Conservation (phyloP, 37 sponge, comb jelly and placozoan genomes). For the Ianthella basta region DNA sequence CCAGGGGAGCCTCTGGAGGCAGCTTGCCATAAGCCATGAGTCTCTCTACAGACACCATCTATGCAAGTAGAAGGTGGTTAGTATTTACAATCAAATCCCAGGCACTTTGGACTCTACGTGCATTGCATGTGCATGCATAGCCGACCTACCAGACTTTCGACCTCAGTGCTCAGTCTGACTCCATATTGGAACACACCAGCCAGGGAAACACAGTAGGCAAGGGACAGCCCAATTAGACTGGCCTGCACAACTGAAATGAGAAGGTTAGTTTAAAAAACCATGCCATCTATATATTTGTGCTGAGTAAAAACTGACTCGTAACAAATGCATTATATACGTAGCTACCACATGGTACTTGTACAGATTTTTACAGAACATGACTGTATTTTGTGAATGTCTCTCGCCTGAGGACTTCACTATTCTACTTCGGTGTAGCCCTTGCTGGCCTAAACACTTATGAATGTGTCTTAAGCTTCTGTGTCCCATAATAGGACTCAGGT, state of each 20-base stretch:
- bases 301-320: too few relatives aligned
- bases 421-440: too few relatives aligned
- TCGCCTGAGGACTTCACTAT: too few relatives aligned
- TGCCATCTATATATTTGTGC: too few relatives aligned
- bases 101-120: neutral
- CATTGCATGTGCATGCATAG: neutral
- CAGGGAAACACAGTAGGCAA: conserved; percentile 67
- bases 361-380: too few relatives aligned
- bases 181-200: conserved; percentile 78
- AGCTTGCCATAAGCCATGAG: conserved; percentile 62
- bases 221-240: conserved; percentile 70
- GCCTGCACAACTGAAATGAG: conserved; percentile 33
- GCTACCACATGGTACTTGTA: too few relatives aligned
- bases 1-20: conserved; percentile 53
- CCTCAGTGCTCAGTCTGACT: conserved; percentile 82
- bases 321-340: too few relatives aligned
- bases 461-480: too few relatives aligned
- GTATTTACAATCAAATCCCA: neutral
- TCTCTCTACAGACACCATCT: conserved; percentile 86
- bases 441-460: too few relatives aligned
- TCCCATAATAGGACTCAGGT: too few relatives aligned
- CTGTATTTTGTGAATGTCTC: too few relatives aligned
- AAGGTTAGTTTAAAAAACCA: too few relatives aligned
- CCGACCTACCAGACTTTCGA: conserved; percentile 71
- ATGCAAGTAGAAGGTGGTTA: neutral